Percentiles rank a stretch among this genome's conserved stretches.
Conservation (phyloP, 2,113 vertebrate species). For the Murina feae region DNA sequence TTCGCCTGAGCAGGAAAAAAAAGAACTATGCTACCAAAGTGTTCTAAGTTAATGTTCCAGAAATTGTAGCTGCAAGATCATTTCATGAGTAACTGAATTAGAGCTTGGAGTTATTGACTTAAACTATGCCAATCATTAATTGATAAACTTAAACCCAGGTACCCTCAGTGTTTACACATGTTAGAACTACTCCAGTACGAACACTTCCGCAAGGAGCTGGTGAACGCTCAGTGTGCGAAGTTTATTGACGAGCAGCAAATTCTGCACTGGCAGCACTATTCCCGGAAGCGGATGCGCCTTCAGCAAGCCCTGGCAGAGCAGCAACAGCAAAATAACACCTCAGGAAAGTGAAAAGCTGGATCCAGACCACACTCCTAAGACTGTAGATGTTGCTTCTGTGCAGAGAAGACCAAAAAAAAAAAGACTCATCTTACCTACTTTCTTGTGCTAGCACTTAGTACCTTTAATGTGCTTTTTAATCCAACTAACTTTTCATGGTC, state of each 20-base stretch:
- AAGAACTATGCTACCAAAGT: background rate
- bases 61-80: background rate
- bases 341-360: constrained; percentile 85
- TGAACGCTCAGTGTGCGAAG: constrained; percentile 98
- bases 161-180: constrained; percentile 97
- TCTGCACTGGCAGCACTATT: constrained; percentile 99
- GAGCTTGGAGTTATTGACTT: background rate
- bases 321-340: constrained; percentile 88
- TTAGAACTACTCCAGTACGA: constrained; percentile 97
- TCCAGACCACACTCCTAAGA: background rate
- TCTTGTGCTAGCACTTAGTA: background rate
- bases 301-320: constrained; percentile 97
- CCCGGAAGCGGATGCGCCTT: constrained; percentile 92
- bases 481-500: constrained; percentile 23
- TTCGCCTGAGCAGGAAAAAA: background rate
- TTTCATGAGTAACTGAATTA: background rate
- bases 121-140: constrained; percentile 1
- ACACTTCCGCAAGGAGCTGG: constrained; percentile 97
- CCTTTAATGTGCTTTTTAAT: background rate
- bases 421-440: background rate
- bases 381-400: constrained; percentile 39
- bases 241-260: constrained; percentile 99
- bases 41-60: background rate
- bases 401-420: constrained; percentile 9
- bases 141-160: constrained; percentile 81